Evolutionary conservation across 2,797 vertebrate species (phyloP).

Genomic region (Syngnathus rostellatus): DNA sequence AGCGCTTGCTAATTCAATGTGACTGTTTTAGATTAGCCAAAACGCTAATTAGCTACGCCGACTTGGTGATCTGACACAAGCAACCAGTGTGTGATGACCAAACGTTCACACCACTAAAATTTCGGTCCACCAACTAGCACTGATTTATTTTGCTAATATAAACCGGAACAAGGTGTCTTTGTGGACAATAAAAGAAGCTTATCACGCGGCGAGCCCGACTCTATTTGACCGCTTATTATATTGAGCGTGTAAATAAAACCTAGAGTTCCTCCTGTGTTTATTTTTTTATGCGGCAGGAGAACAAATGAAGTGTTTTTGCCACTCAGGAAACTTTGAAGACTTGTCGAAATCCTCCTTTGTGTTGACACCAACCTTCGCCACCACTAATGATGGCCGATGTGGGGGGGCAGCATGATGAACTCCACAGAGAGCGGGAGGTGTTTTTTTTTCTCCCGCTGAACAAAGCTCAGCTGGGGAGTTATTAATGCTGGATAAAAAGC

Average conservation of each 20-base stretch:
- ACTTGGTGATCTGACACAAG: background rate
- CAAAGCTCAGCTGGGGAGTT: conserved; percentile 56
- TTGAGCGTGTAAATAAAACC: conserved; percentile 67
- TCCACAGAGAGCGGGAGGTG: conserved; percentile 40
- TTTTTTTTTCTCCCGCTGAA: conserved; percentile 47
- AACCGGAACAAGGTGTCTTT: conserved; percentile 55
- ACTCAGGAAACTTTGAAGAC: conserved; percentile 23
- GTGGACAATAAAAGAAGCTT: conserved; percentile 44
- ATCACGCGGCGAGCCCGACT: conserved; percentile 40
- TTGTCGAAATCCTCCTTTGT: no score
- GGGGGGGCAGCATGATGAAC: conserved; percentile 40
- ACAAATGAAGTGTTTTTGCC: conserved; percentile 43
- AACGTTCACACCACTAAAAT: conserved; percentile 13
- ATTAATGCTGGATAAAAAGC: conserved; percentile 54
- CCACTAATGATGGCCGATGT: conserved; percentile 33
- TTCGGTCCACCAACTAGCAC: conserved; percentile 10
- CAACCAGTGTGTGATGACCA: background rate
- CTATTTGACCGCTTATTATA: conserved; percentile 68
- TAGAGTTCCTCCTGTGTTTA: conserved; percentile 51
- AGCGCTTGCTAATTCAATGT: no score
- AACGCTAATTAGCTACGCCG: no score
- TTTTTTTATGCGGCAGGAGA: conserved; percentile 18
- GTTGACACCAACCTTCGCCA: background rate
- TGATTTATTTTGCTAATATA: conserved; percentile 60
- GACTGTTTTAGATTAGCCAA: no score